Conservation (phyloP, 1,140 invertebrate species). For the Drosophila quadrilineata region DNA sequence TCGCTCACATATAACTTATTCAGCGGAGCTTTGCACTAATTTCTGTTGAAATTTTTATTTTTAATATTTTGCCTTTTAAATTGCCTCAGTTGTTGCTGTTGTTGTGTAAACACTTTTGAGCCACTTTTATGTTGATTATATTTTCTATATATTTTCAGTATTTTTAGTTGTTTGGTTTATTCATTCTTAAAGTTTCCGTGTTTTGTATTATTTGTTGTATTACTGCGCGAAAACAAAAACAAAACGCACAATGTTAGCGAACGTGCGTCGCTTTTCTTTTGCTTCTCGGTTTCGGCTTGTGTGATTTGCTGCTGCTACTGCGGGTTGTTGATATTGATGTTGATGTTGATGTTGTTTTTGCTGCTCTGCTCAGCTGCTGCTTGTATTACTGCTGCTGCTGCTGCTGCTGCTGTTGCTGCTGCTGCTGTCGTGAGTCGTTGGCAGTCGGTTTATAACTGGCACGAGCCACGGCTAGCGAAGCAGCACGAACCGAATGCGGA, state of each 20-base stretch:
- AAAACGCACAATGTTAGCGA: constrained; percentile 37
- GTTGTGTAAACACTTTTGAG: constrained; percentile 30
- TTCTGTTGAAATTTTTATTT: not conserved
- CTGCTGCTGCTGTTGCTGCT: constrained; percentile 31
- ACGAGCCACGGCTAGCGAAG: constrained; percentile 74
- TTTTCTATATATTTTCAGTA: constrained; percentile 13
- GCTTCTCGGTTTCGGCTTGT: constrained; percentile 53
- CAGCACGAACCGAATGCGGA: constrained; percentile 64
- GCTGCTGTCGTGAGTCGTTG: constrained; percentile 66
- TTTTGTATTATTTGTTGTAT: constrained; percentile 20
- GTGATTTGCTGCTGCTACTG: constrained; percentile 43
- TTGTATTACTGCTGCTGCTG: constrained; percentile 42
- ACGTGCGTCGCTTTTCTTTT: constrained; percentile 58
- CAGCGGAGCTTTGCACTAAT: not conserved
- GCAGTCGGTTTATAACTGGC: constrained; percentile 78
- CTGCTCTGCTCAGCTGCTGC: constrained; percentile 28
- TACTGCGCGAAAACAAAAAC: constrained; percentile 38
- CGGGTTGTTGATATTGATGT: constrained; percentile 36
- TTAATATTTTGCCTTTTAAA: constrained; percentile 21
- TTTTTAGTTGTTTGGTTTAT: constrained; percentile 13
- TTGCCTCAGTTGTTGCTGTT: constrained; percentile 12
- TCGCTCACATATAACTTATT: not conserved
- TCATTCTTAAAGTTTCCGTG: constrained; percentile 34
- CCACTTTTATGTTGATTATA: constrained; percentile 18
- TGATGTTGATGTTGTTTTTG: constrained; percentile 31